Conservation (phyloP, 2,797 vertebrate genomes). For the Molothrus ater region DNA sequence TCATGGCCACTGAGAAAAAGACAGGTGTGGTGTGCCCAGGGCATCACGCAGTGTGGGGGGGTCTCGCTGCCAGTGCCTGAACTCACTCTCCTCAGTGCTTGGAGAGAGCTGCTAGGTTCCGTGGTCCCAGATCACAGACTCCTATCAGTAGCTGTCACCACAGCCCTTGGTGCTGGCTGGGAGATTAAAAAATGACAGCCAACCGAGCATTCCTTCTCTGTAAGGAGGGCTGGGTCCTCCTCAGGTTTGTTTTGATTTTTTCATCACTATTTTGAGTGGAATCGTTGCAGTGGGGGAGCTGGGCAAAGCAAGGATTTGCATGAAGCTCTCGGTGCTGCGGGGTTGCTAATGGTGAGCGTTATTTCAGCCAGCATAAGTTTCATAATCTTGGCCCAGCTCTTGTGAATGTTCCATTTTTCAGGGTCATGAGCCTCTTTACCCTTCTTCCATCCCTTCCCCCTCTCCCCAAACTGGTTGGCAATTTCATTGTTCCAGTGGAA, state of each 20-base stretch:
- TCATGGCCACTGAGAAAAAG: not conserved
- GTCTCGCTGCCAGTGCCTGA: not conserved
- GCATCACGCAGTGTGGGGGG: not conserved
- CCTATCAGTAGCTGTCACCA: not conserved
- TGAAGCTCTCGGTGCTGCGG: slow-evolving; percentile 34
- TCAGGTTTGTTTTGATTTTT: slow-evolving; percentile 43
- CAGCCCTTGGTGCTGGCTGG: not conserved
- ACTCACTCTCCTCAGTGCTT: not conserved
- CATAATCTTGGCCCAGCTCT: slow-evolving; percentile 57
- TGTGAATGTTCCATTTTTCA: slow-evolving; percentile 31
- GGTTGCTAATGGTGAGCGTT: slow-evolving; percentile 40
- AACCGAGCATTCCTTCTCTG: not conserved
- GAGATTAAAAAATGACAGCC: slow-evolving; percentile 33
- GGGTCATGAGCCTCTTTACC: slow-evolving; percentile 35
- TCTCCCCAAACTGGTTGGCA: slow-evolving; percentile 41
- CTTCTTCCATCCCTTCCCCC: slow-evolving; percentile 19
- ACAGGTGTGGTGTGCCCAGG: not conserved
- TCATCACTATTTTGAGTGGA: not conserved
- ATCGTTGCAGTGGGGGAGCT: not conserved
- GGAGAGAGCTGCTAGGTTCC: not conserved
- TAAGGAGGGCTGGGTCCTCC: not conserved
- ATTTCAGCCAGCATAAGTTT: slow-evolving; percentile 52
- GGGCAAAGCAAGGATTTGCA: slow-evolving; percentile 32
- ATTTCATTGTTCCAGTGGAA: slow-evolving; percentile 62
- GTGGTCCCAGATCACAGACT: not conserved